Conservation (phyloP, 2,113 vertebrate genomes). For the Condylura cristata region DNA sequence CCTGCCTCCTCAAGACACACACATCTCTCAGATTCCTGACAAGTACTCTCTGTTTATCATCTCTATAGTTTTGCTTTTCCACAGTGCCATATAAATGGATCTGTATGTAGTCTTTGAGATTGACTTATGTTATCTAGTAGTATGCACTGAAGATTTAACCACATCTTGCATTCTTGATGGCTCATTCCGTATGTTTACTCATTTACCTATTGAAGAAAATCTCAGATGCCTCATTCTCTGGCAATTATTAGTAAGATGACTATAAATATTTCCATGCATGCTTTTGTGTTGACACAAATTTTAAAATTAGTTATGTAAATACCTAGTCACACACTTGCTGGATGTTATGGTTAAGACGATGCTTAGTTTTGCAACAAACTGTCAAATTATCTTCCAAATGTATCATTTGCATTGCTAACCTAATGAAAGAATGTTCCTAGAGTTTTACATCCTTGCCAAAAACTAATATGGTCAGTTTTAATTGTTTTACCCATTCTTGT, state of each 20-base stretch:
- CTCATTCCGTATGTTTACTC: background rate
- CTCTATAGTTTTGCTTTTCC: background rate
- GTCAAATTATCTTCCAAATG: too few relatives aligned
- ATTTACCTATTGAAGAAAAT: background rate
- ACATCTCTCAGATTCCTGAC: background rate
- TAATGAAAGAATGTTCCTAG: background rate
- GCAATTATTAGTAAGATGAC: background rate
- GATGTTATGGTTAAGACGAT: background rate
- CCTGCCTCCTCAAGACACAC: too few relatives aligned
- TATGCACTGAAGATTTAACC: background rate
- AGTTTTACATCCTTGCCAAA: background rate
- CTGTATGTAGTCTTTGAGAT: background rate
- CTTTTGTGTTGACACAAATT: background rate
- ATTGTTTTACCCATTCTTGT: background rate
- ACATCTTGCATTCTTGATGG: background rate
- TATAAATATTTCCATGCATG: background rate
- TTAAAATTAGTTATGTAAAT: background rate
- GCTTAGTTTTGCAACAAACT: too few relatives aligned
- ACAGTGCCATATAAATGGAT: background rate
- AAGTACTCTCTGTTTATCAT: background rate
- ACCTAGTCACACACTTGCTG: background rate
- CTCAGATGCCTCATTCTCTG: background rate
- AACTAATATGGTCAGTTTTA: background rate
- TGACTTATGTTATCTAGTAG: background rate
- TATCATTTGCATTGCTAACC: background rate